Percentiles rank a stretch among this genome's conserved stretches.
These are phyloP conservation scores for Coremacera marginata DNA, from an alignment of 2,888 invertebrate genomes.

Conservation along the genomic window DNA sequence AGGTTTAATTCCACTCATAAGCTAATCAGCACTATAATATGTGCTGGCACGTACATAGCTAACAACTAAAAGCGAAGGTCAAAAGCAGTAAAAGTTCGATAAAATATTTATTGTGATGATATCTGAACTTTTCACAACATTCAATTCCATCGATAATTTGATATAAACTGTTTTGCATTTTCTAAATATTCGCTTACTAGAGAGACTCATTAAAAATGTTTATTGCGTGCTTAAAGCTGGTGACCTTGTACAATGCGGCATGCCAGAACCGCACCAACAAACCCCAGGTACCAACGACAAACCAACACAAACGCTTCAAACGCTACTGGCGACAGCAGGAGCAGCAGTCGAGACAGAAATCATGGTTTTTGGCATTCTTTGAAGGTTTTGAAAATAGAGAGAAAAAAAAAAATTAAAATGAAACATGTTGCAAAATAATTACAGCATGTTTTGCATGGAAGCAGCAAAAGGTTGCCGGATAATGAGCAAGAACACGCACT, in stretches of 20 bases:
- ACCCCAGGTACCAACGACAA: too few relatives aligned
- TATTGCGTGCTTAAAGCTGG: background rate
- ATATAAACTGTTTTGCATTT: slow-evolving; percentile 18
- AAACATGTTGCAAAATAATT: slow-evolving; percentile 15
- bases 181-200: slow-evolving; percentile 1
- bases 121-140: background rate
- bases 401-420: background rate
- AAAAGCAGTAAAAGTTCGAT: too few relatives aligned
- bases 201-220: slow-evolving; percentile 3
- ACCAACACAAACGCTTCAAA: too few relatives aligned
- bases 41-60: too few relatives aligned
- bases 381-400: background rate
- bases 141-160: slow-evolving; percentile 12
- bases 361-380: background rate
- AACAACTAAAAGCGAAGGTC: too few relatives aligned
- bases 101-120: background rate
- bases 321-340: background rate
- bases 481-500: background rate
- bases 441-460: background rate
- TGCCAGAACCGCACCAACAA: background rate
- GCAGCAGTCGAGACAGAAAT: background rate
- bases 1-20: too few relatives aligned
- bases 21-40: too few relatives aligned
- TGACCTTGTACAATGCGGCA: slow-evolving; percentile 1
- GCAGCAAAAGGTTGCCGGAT: background rate